Evolutionary conservation across 1,140 invertebrate genomes (phyloP), one percentile per base, ranked within the genome.

Genomic region (Sipha flava): DNA sequence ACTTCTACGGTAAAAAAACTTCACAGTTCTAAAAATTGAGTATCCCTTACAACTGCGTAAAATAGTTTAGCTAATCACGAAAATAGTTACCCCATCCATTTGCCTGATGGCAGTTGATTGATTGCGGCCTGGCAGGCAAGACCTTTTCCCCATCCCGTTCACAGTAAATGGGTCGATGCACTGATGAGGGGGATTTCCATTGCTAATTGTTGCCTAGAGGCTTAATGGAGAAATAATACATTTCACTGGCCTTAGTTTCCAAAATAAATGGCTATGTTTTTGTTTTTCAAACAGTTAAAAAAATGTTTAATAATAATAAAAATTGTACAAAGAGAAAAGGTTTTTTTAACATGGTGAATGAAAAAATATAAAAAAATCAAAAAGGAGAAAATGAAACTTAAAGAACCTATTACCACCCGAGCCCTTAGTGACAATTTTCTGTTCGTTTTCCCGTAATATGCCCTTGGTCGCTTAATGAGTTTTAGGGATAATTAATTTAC

Each of bases 241-340:
- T 75, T 75, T 75, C 31, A 40, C 47, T 37, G 31, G 2, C 31
- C 31, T 6, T 7, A 18, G n/a, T 21, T 21, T 14, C 5, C n/a
- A 75, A 52, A 75, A 75, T 75, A 75, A 75, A 75, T 75, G 49
- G n/a, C 21, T 6, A 29, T 75, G 72, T 75, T 75, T 34, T 75
- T 75, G 49, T 75, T 73, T 73, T 54, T 21, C 23, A 54, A 75
- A 18, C n/a, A 34, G 12, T 34, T 21, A n/a, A 49, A 31, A 21
- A 72, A 73, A 70, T n/a, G 1, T 18, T 10, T 40, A 66, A 16
- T 23, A 66, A 66, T 23, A 26, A 66, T 16, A 43, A 62, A 62
- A 31, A 62, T 14, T 5, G 31, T 34, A 37, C 31, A 34, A 62
- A 62, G 29, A 12, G 34, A 62, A 34, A 62, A 62, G 59, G 59